These are phyloP conservation scores for Papilio helenus DNA, from an alignment of 1,140 invertebrate species.

Conservation along the genomic window DNA sequence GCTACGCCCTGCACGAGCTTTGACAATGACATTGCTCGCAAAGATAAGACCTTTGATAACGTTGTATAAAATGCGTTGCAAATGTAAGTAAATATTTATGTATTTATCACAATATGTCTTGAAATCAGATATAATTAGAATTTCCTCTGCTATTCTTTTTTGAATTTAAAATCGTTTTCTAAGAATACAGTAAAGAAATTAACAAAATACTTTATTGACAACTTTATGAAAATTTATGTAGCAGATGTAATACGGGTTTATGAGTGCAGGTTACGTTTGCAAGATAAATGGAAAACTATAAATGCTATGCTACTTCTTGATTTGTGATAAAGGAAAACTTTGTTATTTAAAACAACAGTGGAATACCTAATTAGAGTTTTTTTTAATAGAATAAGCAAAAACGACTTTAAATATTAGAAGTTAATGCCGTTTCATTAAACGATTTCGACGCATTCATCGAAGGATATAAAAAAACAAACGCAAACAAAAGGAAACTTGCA, in stretches of 20 bases:
- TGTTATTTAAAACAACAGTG: not conserved
- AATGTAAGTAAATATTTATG: not conserved
- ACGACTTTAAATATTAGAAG: not conserved
- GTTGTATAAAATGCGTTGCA: not conserved
- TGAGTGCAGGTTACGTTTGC: not conserved
- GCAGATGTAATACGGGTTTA: not conserved
- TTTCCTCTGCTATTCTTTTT: not conserved
- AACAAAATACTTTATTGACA: not conserved
- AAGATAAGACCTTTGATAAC: conserved; percentile 10
- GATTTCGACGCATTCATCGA: no score
- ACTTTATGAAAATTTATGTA: not conserved
- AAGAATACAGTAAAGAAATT: not conserved
- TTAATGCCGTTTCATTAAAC: no score
- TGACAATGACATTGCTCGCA: not conserved
- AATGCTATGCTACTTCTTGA: not conserved
- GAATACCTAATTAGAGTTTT: not conserved
- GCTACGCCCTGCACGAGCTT: conserved; percentile 38
- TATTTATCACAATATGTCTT: not conserved
- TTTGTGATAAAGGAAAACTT: not conserved
- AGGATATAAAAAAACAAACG: not conserved
- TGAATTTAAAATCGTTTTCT: not conserved
- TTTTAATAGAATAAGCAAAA: not conserved
- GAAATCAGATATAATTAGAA: not conserved
- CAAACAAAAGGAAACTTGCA: not conserved
- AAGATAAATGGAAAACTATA: not conserved